Base-by-base conservation (phyloP, 2,888 invertebrate species). In the Notodonta dromedarius region DNA sequence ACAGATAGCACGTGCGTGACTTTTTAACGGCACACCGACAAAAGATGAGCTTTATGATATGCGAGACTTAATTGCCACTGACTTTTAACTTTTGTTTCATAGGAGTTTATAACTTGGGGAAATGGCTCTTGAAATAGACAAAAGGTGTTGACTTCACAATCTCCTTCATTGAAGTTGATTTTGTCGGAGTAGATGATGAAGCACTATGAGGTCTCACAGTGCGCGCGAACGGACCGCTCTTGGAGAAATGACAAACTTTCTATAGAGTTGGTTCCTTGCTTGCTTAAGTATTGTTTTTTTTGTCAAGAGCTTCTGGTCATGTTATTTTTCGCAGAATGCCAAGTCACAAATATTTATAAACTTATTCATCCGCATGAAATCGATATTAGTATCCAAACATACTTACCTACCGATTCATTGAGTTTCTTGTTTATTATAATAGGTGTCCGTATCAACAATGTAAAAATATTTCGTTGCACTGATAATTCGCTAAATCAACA, bases 1-100 rank as follows among this genome's bases (percentile, higher is more conserved):
- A 84, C 84, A 86, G 64, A 71, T 71, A 74, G 79, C 86, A 87
- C 85, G 86, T 84, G 87, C 82, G 78, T 69, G 67, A 65, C 66
- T 77, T 66, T 71, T 80, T 78, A 74, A 79, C 72, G 67, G 73
- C 69, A 64, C 61, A 69, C 84, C 84, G 82, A 83, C 83, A 83
- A 81, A 82, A 67, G 69, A 76, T 69, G 65, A 66, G 72, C 75
- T 76, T 77, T 77, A 73, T 77, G 73, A 74, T 70, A 66, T 68
- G 67, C 69, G 67, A 63, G 66, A 67, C 63, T 40, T 62, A 59
- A 62, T 69, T 64, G 57, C 56, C 58, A 59, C 35, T 59, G 52
- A 50, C 14, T 50, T 14, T 50, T 52, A 52, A 42, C 50, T 54
- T 39, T 52, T 48, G 48, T 57, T 14, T 42, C 46, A 39, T 32